These are phyloP conservation scores for Bombus pyrosoma DNA, from an alignment of 1,140 invertebrate genomes.

Conservation along the genomic window DNA sequence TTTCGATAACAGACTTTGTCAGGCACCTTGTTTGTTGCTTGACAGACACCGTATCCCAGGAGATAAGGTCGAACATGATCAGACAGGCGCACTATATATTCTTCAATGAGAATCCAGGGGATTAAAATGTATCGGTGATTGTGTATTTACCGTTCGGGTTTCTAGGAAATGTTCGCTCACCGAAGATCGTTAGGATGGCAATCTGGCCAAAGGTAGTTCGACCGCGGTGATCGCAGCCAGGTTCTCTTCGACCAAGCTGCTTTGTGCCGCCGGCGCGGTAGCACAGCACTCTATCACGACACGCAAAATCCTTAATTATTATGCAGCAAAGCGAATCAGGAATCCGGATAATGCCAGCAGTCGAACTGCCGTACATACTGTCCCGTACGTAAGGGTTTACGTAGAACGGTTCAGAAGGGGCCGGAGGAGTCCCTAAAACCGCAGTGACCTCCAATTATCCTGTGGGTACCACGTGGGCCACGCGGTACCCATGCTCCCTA, in stretches of 20 bases:
- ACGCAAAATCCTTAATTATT: conserved; percentile 65
- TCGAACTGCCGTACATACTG: conserved; percentile 55
- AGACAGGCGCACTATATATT: background rate
- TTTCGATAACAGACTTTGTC: background rate
- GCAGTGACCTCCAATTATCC: conserved; percentile 74
- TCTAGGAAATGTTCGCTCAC: background rate
- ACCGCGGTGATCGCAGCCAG: background rate
- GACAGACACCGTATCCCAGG: background rate
- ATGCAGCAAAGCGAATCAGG: conserved; percentile 59
- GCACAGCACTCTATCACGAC: conserved; percentile 33
- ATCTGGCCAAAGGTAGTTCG: background rate
- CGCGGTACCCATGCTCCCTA: conserved; percentile 61
- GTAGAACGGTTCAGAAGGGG: conserved; percentile 46
- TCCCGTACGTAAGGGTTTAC: conserved; percentile 59
- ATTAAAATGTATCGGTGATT: background rate
- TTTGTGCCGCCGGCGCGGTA: background rate
- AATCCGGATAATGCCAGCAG: conserved; percentile 66
- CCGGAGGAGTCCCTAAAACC: conserved; percentile 69
- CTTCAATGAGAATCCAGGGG: background rate
- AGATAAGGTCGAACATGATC: background rate
- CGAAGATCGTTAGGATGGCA: background rate
- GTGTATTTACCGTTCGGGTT: background rate
- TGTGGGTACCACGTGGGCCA: conserved; percentile 70
- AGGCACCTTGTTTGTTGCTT: too few species aligned
- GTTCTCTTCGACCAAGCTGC: background rate